Conservation (phyloP, 1,140 invertebrate species). For the Varroa destructor region DNA sequence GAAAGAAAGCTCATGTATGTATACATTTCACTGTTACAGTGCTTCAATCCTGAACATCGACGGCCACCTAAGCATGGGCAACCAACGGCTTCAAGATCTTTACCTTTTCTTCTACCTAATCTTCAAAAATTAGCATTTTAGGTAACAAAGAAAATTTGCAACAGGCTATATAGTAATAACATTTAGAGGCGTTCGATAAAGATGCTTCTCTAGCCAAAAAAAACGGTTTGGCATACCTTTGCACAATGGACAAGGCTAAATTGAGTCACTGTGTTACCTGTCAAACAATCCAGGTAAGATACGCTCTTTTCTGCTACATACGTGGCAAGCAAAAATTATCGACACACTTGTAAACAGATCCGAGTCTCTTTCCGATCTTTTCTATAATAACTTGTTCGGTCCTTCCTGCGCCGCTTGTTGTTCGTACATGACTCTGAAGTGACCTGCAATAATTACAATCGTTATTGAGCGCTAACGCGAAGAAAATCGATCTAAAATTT, state of each 20-base stretch:
- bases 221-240: not conserved
- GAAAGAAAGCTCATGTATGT: conserved; percentile 52
- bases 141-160: not conserved
- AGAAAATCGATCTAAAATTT: not conserved
- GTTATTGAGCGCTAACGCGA: not conserved
- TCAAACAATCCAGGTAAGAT: no score
- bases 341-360: no score
- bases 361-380: no score
- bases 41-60: conserved; percentile 29
- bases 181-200: not conserved
- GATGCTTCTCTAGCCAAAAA: not conserved
- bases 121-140: not conserved
- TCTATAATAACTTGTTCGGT: no score
- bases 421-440: no score
- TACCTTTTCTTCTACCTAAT: not conserved
- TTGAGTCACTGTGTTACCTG: not conserved
- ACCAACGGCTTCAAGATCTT: not conserved
- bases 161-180: not conserved
- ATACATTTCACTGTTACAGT: conserved; percentile 38
- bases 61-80: not conserved
- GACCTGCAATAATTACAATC: no score
- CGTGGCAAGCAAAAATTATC: no score
- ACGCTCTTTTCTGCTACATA: no score
- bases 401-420: no score
- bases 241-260: not conserved